Evolutionary conservation across 2,113 vertebrate species (phyloP), one percentile per base, ranked within the genome.

Genomic region (Sardina pilchardus): DNA sequence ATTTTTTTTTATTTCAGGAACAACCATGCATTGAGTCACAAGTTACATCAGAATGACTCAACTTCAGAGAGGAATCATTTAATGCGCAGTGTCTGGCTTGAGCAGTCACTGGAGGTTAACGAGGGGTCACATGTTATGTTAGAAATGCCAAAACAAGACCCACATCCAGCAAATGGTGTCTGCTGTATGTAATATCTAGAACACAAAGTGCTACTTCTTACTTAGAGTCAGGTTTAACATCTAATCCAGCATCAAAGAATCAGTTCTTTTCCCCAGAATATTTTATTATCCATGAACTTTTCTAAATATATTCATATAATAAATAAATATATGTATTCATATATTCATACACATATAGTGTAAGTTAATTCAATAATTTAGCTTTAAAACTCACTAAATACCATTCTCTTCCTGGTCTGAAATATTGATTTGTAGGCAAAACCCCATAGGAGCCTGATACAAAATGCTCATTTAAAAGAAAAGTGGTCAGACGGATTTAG

Each of bases 1-100:
- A n/a, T n/a, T n/a, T n/a, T n/a, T 92, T 92, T 91, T 87, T 85
- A 78, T 89, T 83, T 44, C 86, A 88, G 88, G 78, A 88, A 86
- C 6, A 16, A 42, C 84, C 47, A 84, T 83, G 75, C 59, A 42
- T 82, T n/a, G 81, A 83, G 82, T 53, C 21, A 47, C 39, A 30
- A 47, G 44, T 53, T 44, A 63, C 42, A 34, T 78, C 30, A 78
- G 30, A 36, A 34, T 78, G 71, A 78, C 9, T 71, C 30, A 71
- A 71, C 10, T 4, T 12, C n/a, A n/a, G n/a, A n/a, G n/a, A n/a
- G 30, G 63, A 3, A 30, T 12, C 34, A 71, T 71, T 26, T 34
- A 34, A 0, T 3, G 4, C 1, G 16, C 9, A 30, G 10, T 30
- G 71, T 17, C 34, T 78, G 14, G 71, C 2, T 17, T 78, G 71